A percentile compares a stretch with the other conserved stretches of the same genome.
These are phyloP conservation scores for Geopemphigus sp. DNA, from an alignment of 1,140 invertebrate genomes.

Conservation along the genomic window DNA sequence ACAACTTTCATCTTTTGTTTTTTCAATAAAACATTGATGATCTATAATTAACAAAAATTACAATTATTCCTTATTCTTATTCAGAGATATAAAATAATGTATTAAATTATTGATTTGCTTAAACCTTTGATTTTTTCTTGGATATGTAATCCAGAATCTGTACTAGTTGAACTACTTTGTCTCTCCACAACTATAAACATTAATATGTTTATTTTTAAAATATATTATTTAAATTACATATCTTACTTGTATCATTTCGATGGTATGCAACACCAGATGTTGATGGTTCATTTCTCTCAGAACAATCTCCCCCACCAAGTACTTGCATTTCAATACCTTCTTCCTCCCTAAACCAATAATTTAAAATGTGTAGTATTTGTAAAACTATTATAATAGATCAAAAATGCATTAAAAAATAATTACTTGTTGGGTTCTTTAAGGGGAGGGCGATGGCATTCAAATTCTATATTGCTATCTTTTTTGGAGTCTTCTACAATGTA, in stretches of 20 bases:
- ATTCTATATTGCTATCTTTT: slow-evolving; percentile 55
- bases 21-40: slow-evolving; percentile 35
- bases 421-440: slow-evolving; percentile 45
- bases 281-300: slow-evolving; percentile 55
- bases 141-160: slow-evolving; percentile 48
- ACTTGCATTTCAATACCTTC: slow-evolving; percentile 84
- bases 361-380: slow-evolving; percentile 5
- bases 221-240: slow-evolving; percentile 57
- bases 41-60: slow-evolving; percentile 3
- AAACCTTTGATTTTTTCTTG: slow-evolving; percentile 39
- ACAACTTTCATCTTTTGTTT: neutral
- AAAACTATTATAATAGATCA: neutral
- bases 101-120: neutral
- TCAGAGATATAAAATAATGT: neutral
- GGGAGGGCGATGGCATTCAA: slow-evolving; percentile 51
- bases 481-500: slow-evolving; percentile 65
- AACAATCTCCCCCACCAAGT: slow-evolving; percentile 58
- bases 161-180: slow-evolving; percentile 37
- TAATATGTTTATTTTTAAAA: slow-evolving; percentile 55
- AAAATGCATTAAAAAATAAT: neutral
- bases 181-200: slow-evolving; percentile 53
- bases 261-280: slow-evolving; percentile 57
- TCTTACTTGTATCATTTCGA: slow-evolving; percentile 59
- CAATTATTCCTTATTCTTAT: neutral
- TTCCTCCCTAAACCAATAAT: slow-evolving; percentile 61